A percentile compares a stretch with the other conserved stretches of the same genome.
Conservation (phyloP, 1,140 invertebrate genomes). For the Drepana arcuata region DNA sequence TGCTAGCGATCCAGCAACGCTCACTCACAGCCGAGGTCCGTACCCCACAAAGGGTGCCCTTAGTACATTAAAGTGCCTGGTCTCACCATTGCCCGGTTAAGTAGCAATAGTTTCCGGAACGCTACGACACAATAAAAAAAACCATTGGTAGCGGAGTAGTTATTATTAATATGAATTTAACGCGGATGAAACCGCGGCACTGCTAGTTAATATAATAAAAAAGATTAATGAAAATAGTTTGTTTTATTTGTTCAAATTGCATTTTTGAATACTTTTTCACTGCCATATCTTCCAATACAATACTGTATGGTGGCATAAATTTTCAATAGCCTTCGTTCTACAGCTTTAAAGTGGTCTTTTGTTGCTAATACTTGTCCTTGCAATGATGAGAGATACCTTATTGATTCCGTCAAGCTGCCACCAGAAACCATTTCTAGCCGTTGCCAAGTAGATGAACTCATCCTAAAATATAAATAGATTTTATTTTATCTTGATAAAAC, state of each 20-base stretch:
- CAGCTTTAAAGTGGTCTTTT: conserved; percentile 81
- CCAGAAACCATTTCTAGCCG: conserved; percentile 80
- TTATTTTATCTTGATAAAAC: conserved; percentile 7
- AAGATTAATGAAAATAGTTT: no score
- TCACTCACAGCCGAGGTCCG: no score
- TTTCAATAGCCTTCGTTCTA: conserved; percentile 84
- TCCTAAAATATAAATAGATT: conserved; percentile 69
- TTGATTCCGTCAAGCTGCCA: conserved; percentile 75
- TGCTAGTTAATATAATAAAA: no score
- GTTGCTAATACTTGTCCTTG: conserved; percentile 56
- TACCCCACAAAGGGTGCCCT: no score
- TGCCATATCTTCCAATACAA: conserved; percentile 75
- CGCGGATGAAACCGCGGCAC: no score
- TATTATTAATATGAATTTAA: no score
- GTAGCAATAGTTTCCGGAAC: no score
- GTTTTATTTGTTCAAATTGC: conserved; percentile 1
- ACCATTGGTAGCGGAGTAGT: no score
- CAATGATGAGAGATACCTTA: conserved; percentile 43
- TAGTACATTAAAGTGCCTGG: no score
- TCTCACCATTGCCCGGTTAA: no score
- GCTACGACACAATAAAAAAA: no score
- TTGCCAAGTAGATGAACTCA: conserved; percentile 79
- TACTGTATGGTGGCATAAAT: conserved; percentile 82
- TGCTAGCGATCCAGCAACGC: no score
- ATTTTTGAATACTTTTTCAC: conserved; percentile 52